Evolutionary conservation across 64 coral and sea anemone species (phyloP), one percentile per base, ranked within the genome.

Genomic region (Montipora cactus): DNA sequence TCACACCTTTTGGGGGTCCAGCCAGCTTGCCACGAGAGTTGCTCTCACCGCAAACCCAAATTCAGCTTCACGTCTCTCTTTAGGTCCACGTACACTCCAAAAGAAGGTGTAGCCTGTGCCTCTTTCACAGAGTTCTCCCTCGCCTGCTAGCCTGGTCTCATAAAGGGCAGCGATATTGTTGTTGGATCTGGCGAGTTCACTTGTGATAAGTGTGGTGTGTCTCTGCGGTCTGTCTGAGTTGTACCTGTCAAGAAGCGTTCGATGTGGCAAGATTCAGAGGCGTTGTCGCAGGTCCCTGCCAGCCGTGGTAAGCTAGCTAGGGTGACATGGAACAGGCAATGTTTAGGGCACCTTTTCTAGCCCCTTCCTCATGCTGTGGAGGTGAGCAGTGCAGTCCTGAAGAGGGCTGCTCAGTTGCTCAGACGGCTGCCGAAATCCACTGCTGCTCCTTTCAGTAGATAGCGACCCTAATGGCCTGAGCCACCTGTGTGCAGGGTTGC

Each of bases 291-390:
- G 64, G 23, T 46, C 80, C 80, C 83, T 22, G 20, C 59, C 52
- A 87, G 71, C 50, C 28, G 73, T 59, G 81, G 83, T 67, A 93
- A 44, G 23, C 81, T 87, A 72, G 53, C 83, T 83, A 87, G 82
- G 83, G 21, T 49, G 14, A 87, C 52, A 59, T 93, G 75, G 10
- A 21, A 20, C 73, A 75, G 83, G n/a, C 82, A 49, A 93, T 87
- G 67, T 79, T 93, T 93, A 87, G 66, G 57, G 78, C 78, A 90
- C 87, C 93, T 94, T 94, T 94, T 94, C 78, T 82, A 94, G 84
- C 62, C 78, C 86, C 47, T 8, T 94, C 85, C 85, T 89, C 86
- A 37, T 87, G 82, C 87, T 62, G 28, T 15, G 77, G 87, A 90
- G 93, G 87, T 53, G 22, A 94, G 62, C 62, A 89, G 78, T 61